A percentile compares a stretch with the other conserved stretches of the same genome.
phyloP scores from a whole-genome alignment of 2,888 invertebrate genomes.

The Diarsia rubi region DNA sequence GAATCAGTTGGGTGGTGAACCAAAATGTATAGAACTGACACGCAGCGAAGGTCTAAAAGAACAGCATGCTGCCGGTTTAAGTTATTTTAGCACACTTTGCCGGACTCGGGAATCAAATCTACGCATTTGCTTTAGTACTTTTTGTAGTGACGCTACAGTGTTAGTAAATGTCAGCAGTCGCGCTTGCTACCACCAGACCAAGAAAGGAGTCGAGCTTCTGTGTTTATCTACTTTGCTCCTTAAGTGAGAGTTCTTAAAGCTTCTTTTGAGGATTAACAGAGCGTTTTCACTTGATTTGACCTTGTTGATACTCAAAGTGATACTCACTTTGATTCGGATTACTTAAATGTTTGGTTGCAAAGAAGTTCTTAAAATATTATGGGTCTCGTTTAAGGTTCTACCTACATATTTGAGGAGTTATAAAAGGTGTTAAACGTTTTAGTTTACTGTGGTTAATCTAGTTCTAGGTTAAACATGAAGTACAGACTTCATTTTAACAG shows the following conservation, averaged over 20 bases:
- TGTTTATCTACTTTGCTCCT: background rate
- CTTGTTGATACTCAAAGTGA: conserved; percentile 22
- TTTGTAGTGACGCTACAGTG: too few species aligned
- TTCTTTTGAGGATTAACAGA: conserved; percentile 38
- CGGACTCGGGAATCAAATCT: background rate
- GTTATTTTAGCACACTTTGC: background rate
- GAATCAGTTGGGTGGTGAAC: too few species aligned
- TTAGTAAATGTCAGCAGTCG: background rate
- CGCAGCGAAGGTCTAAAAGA: too few species aligned
- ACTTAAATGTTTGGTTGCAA: conserved; percentile 7
- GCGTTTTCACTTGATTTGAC: conserved; percentile 35
- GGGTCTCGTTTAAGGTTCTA: background rate
- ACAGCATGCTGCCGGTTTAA: too few species aligned
- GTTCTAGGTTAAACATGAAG: too few species aligned
- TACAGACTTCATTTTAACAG: too few species aligned
- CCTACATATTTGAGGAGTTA: background rate
- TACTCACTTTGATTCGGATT: conserved; percentile 27
- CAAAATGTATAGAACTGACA: too few species aligned
- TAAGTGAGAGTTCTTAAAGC: conserved; percentile 26
- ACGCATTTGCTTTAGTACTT: too few species aligned
- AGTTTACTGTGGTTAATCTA: background rate
- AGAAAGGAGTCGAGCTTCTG: background rate
- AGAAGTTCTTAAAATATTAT: conserved; percentile 1
- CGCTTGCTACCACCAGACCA: background rate
- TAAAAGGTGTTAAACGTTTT: background rate